Evolutionary conservation across 64 coral and sea anemone genomes (phyloP).

Genomic region (Porites lutea): DNA sequence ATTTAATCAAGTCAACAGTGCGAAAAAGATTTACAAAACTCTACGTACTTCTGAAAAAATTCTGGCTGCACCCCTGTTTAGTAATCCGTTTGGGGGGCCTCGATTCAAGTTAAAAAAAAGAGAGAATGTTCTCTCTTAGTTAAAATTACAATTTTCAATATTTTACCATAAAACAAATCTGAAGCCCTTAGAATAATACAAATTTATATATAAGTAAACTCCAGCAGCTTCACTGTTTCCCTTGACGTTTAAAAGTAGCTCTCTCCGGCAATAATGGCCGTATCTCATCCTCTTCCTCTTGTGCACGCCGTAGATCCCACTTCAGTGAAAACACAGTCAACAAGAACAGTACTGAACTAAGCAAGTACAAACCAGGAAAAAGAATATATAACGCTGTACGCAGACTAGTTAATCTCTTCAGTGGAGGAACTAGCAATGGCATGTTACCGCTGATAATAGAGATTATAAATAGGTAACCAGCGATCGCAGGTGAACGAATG

Average conservation of each 20-base stretch:
- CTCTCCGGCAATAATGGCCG: slow-evolving; percentile 69
- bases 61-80: no score
- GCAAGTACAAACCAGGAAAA: slow-evolving; percentile 86
- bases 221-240: neutral
- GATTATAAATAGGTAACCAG: slow-evolving; percentile 95
- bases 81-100: no score
- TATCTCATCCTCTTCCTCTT: slow-evolving; percentile 28
- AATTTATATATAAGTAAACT: no score
- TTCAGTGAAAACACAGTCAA: slow-evolving; percentile 94
- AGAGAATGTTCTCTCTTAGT: no score
- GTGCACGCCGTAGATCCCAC: slow-evolving; percentile 62
- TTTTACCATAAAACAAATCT: no score
- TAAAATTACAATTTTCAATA: no score
- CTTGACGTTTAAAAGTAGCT: neutral
- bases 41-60: no score
- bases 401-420: slow-evolving; percentile 81
- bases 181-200: no score
- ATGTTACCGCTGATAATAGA: slow-evolving; percentile 94
- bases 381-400: slow-evolving; percentile 87
- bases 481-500: slow-evolving; percentile 84
- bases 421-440: slow-evolving; percentile 80
- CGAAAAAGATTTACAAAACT: no score
- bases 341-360: slow-evolving; percentile 91
- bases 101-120: no score
- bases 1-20: no score